Percentiles rank a stretch among this genome's conserved stretches.
Evolutionary conservation across 2,113 vertebrate genomes (phyloP).

Genomic region (Meleagris gallopavo): DNA sequence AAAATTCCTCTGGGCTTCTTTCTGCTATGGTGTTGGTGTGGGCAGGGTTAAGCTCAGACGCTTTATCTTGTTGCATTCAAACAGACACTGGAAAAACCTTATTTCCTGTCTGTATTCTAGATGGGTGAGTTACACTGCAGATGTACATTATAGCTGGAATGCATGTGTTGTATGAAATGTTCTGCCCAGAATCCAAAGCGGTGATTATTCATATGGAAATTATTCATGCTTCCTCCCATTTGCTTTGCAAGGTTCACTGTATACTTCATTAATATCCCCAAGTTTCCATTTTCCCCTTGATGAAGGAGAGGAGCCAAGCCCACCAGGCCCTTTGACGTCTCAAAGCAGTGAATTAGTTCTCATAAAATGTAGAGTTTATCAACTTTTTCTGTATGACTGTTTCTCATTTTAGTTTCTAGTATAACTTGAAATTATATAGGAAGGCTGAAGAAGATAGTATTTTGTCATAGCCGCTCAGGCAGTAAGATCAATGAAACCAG

Average conservation of each 20-base stretch:
- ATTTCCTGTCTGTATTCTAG: background rate
- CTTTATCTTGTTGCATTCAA: background rate
- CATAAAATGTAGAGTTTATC: background rate
- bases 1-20: background rate
- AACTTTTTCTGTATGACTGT: background rate
- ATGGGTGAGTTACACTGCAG: background rate
- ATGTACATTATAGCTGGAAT: background rate
- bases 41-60: slow-evolving; percentile 2
- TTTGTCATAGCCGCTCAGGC: background rate
- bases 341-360: background rate
- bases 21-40: background rate
- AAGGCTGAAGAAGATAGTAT: background rate
- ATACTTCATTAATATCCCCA: background rate
- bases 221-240: background rate
- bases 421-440: background rate
- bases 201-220: background rate
- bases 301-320: background rate
- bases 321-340: background rate
- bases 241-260: background rate
- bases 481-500: background rate
- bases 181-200: background rate
- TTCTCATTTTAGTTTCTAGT: background rate
- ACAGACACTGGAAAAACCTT: background rate
- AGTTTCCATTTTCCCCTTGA: background rate
- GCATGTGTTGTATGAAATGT: background rate